phyloP scores from a whole-genome alignment of 2,113 vertebrate species.

The Stigmatopora nigra region DNA sequence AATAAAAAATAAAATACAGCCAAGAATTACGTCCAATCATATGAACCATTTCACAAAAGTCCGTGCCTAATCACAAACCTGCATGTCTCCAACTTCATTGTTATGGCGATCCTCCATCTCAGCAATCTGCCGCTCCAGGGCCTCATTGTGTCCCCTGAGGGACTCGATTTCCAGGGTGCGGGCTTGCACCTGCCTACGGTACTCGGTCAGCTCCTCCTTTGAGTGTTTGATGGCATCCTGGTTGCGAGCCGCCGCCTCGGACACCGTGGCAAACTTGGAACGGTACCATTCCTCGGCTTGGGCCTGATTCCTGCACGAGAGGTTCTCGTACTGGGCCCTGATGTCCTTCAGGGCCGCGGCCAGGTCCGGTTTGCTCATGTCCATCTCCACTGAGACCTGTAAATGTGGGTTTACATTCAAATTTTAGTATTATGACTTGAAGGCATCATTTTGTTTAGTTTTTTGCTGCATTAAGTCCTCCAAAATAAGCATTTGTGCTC shows the following conservation, averaged over 20 bases:
- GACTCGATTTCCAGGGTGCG: conserved; percentile 74
- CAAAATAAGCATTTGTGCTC: background rate
- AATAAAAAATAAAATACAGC: conserved; percentile 7
- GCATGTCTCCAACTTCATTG: conserved; percentile 69
- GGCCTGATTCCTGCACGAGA: conserved; percentile 72
- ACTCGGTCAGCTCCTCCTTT: conserved; percentile 74
- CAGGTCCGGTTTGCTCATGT: conserved; percentile 71
- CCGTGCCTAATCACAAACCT: conserved; percentile 47
- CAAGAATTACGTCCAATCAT: too few species aligned
- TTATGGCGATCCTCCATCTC: conserved; percentile 74
- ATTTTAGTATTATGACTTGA: background rate
- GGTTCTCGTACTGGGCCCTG: conserved; percentile 70
- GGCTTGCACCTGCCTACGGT: conserved; percentile 74
- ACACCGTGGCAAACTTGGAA: conserved; percentile 71
- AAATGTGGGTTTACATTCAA: background rate
- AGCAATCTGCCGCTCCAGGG: conserved; percentile 72
- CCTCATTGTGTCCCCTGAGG: conserved; percentile 70
- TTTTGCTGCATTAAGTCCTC: background rate
- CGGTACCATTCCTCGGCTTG: conserved; percentile 76
- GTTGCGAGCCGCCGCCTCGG: conserved; percentile 66
- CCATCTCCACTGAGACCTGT: conserved; percentile 75
- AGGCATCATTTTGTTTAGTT: background rate
- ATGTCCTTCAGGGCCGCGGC: conserved; percentile 75
- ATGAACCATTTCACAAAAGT: background rate
- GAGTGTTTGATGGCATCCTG: conserved; percentile 70